Conservation (phyloP, 64 coral and sea anemone species). For the Montipora foliosa region DNA sequence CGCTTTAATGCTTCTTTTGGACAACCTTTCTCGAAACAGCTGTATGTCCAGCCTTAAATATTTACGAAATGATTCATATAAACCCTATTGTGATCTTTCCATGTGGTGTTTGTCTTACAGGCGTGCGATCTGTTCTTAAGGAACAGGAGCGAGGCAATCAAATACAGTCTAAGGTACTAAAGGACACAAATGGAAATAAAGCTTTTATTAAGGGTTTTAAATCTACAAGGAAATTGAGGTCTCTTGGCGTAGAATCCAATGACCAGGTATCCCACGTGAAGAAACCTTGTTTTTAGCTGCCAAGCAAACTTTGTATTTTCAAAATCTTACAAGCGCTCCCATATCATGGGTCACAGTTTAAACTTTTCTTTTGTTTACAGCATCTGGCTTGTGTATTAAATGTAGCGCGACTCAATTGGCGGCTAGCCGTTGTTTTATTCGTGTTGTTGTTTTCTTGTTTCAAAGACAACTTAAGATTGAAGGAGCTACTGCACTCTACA, state of each 20-base stretch:
- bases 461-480: slow-evolving; percentile 96
- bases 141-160: slow-evolving; percentile 98
- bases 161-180: slow-evolving; percentile 88
- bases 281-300: too few relatives aligned
- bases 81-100: background rate
- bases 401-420: too few relatives aligned
- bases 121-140: slow-evolving; percentile 93
- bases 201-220: background rate
- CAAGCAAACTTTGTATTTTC: too few relatives aligned
- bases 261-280: background rate
- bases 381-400: too few relatives aligned
- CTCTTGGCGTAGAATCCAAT: background rate
- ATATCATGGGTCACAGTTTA: too few relatives aligned
- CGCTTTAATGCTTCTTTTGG: too few relatives aligned
- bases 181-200: background rate
- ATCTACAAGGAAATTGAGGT: background rate
- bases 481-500: slow-evolving; percentile 92
- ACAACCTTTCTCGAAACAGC: too few relatives aligned
- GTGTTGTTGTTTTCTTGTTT: background rate
- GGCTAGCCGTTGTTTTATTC: background rate
- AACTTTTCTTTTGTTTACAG: too few relatives aligned
- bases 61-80: background rate
- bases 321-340: too few relatives aligned
- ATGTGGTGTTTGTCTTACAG: slow-evolving; percentile 23
- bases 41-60: too few relatives aligned